Conservation (phyloP, 2,888 invertebrate genomes). For the Sicus ferrugineus region DNA sequence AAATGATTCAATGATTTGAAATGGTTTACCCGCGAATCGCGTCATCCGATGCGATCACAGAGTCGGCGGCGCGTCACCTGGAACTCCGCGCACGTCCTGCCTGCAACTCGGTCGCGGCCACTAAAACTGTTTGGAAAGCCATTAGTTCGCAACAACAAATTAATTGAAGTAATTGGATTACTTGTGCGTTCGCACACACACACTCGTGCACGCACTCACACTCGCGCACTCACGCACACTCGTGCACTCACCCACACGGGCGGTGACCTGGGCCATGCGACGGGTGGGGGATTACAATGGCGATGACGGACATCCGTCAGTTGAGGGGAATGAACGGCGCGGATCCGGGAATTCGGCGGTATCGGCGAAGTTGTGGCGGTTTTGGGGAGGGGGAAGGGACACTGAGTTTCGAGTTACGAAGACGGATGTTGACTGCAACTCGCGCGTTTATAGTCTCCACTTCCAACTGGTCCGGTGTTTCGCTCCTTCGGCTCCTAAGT, state of each 20-base stretch:
- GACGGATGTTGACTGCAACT: too few species aligned
- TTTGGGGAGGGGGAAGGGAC: too few species aligned
- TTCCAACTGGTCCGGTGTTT: too few species aligned
- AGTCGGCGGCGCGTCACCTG: neutral
- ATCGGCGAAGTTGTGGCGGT: too few species aligned
- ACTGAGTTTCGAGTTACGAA: too few species aligned
- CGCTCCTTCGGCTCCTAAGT: too few species aligned
- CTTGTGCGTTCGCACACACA: constrained; percentile 11
- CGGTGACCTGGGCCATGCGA: too few species aligned
- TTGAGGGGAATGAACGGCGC: neutral
- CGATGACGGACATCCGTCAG: neutral
- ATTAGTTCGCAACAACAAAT: constrained; percentile 30
- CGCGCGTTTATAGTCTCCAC: too few species aligned
- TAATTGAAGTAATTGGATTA: constrained; percentile 32
- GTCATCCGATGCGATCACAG: constrained; percentile 14
- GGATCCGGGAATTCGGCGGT: neutral
- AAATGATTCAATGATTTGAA: too few species aligned
- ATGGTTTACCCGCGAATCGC: constrained; percentile 21
- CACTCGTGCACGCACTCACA: constrained; percentile 39
- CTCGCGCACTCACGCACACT: constrained; percentile 30
- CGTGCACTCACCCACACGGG: neutral
- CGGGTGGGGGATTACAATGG: too few species aligned
- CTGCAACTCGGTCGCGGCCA: neutral
- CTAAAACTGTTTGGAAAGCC: constrained; percentile 28
- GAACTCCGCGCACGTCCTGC: neutral